Evolutionary conservation across 2,888 invertebrate genomes (phyloP).

Genomic region (Falcaria lacertinaria): DNA sequence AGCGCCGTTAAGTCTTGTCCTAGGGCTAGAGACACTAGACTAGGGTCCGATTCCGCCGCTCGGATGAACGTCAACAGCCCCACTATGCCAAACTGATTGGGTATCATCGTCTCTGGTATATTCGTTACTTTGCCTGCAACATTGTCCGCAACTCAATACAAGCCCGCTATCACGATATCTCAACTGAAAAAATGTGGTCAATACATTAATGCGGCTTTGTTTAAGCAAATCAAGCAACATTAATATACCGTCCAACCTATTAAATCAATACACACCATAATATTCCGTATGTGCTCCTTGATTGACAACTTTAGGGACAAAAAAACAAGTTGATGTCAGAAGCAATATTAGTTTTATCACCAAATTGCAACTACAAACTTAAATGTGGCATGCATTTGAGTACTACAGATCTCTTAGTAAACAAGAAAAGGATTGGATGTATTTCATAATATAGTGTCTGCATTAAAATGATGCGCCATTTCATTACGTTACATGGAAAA

Average conservation of each 20-base stretch:
- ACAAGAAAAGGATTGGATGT: too few species aligned
- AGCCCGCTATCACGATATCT: neutral
- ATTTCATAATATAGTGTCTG: too few species aligned
- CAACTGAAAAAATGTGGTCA: constrained; percentile 9
- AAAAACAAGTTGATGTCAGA: constrained; percentile 47
- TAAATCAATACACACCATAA: constrained; percentile 61
- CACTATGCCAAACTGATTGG: constrained; percentile 99
- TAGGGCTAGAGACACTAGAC: constrained; percentile 96
- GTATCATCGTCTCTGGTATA: constrained; percentile 99
- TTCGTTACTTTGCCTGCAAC: constrained; percentile 95
- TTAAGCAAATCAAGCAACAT: constrained; percentile 23
- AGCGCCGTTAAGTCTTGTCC: constrained; percentile 99
- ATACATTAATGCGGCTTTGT: constrained; percentile 33
- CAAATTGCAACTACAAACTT: constrained; percentile 8
- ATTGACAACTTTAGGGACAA: constrained; percentile 61
- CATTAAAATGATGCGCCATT: too few species aligned
- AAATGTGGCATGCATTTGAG: neutral
- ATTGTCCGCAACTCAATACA: neutral
- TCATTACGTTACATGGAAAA: too few species aligned
- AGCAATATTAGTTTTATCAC: constrained; percentile 20
- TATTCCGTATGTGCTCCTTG: constrained; percentile 67
- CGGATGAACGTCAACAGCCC: constrained; percentile 98
- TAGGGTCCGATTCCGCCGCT: constrained; percentile 98
- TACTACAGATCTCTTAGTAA: too few species aligned
- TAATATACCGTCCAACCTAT: constrained; percentile 28